Percentiles rank a stretch among this genome's conserved stretches.
phyloP scores from a whole-genome alignment of 1,140 invertebrate species.

The Heliconius nattereri region DNA sequence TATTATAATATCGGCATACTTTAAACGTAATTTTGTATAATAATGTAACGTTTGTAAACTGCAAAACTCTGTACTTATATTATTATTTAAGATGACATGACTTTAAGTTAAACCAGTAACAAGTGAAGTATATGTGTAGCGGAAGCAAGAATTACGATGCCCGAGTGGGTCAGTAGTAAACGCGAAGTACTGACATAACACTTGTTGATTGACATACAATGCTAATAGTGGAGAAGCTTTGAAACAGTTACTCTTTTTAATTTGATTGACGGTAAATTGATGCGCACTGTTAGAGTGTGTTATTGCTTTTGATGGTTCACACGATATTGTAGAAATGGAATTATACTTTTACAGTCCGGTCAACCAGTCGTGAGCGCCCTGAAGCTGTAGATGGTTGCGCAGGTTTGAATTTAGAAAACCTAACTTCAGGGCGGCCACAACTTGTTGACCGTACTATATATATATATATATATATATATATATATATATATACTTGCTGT shows the following conservation, averaged over 20 bases:
- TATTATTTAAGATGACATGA: conserved; percentile 10
- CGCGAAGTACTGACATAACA: conserved; percentile 29
- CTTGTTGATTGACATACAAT: conserved; percentile 40
- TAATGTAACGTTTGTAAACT: too few relatives aligned
- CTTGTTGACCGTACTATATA: too few relatives aligned
- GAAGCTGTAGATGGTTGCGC: too few relatives aligned
- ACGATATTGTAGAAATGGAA: conserved; percentile 22
- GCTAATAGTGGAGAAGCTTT: conserved; percentile 33
- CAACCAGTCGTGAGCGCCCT: too few relatives aligned
- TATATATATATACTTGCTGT: neutral
- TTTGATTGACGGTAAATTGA: conserved; percentile 41
- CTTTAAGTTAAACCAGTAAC: neutral
- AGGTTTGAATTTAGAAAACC: too few relatives aligned
- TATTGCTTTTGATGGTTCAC: conserved; percentile 27
- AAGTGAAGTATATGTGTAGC: neutral
- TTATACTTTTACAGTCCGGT: neutral
- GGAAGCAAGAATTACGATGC: conserved; percentile 7
- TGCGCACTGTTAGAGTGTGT: conserved; percentile 31
- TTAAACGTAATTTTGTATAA: too few relatives aligned
- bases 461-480: too few relatives aligned
- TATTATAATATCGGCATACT: too few relatives aligned
- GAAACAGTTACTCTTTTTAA: conserved; percentile 38
- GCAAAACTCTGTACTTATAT: neutral
- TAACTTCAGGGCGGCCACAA: too few relatives aligned
- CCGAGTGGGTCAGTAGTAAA: conserved; percentile 27